A percentile compares a stretch with the other conserved stretches of the same genome.
Evolutionary conservation across 2,113 vertebrate genomes (phyloP).

Genomic region (Halichoeres trimaculatus): DNA sequence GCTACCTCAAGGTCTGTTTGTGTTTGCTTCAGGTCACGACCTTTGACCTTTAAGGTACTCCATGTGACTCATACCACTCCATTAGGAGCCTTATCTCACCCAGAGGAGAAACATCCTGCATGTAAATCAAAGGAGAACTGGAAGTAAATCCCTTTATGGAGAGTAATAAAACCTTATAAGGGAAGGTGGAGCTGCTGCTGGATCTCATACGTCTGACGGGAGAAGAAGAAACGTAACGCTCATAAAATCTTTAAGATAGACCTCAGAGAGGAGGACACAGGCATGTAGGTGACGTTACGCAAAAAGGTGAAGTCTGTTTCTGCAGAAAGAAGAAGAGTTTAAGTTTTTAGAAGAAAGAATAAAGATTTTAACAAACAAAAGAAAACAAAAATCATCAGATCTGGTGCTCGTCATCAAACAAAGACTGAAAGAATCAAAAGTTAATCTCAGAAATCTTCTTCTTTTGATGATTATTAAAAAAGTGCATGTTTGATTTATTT

Average conservation of each 20-base stretch:
- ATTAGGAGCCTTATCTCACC: background rate
- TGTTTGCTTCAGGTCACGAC: background rate
- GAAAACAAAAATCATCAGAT: too few relatives aligned
- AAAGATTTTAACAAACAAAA: too few relatives aligned
- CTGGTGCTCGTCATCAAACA: too few relatives aligned
- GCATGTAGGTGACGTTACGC: background rate
- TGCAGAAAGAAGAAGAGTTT: too few relatives aligned
- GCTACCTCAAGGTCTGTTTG: conserved; percentile 87
- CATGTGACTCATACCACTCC: background rate
- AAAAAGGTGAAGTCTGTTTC: background rate
- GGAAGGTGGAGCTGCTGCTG: background rate
- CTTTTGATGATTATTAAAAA: too few relatives aligned
- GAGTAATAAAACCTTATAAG: background rate
- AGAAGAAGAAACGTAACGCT: background rate
- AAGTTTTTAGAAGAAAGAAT: too few relatives aligned
- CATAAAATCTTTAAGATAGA: background rate
- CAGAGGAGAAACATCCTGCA: background rate
- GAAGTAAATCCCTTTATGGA: background rate
- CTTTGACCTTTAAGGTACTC: background rate
- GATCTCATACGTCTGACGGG: background rate
- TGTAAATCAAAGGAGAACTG: conserved; percentile 2
- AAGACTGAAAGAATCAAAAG: too few relatives aligned
- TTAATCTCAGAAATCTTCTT: too few relatives aligned
- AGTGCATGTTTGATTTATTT: too few relatives aligned
- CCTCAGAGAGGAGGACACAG: background rate